Conservation (phyloP, 1,140 invertebrate genomes). For the Pinna nobilis region DNA sequence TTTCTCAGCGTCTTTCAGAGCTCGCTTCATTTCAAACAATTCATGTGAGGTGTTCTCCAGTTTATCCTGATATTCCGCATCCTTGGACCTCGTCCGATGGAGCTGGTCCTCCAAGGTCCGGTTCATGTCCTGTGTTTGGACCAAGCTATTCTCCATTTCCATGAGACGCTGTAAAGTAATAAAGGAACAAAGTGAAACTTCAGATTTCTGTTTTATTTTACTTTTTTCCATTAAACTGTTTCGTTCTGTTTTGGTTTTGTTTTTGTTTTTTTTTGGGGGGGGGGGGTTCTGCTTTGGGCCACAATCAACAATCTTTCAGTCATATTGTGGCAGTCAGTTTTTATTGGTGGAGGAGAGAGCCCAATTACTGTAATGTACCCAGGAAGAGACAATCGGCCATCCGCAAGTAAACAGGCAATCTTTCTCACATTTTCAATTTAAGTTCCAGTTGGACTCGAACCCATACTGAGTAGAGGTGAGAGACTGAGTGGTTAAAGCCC, state of each 20-base stretch:
- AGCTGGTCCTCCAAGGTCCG: slow-evolving; percentile 63
- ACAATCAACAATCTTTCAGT: no score
- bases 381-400: background rate
- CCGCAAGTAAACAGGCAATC: background rate
- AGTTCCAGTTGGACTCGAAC: no score
- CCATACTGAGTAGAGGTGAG: no score
- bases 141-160: slow-evolving; percentile 61
- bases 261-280: background rate
- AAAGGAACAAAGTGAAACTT: no score
- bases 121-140: slow-evolving; percentile 59
- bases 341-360: no score
- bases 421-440: no score
- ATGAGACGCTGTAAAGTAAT: slow-evolving; percentile 54
- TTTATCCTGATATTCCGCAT: slow-evolving; percentile 56
- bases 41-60: slow-evolving; percentile 54
- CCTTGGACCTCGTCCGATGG: slow-evolving; percentile 50
- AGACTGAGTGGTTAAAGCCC: no score
- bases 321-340: no score
- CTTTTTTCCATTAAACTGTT: background rate
- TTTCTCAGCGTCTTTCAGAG: slow-evolving; percentile 55
- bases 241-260: background rate
- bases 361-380: no score
- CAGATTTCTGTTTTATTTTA: no score
- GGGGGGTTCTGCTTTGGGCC: no score
- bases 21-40: slow-evolving; percentile 48